Percentiles rank a stretch among this genome's conserved stretches.
Evolutionary conservation across 2,888 invertebrate species (phyloP).

Genomic region (Copidosoma aretas): DNA sequence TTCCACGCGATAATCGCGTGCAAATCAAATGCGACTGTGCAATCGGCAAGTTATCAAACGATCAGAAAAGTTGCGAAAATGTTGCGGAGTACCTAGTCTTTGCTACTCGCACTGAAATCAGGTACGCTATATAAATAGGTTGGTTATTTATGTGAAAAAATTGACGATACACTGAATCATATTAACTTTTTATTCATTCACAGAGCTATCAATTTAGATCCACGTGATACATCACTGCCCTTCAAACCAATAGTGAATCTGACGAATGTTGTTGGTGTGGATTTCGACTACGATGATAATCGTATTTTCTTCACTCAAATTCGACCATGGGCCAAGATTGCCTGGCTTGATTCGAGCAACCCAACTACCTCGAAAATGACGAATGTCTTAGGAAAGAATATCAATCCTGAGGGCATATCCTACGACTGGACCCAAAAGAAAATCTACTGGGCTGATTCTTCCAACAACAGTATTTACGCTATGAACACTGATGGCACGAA

Average conservation of each 20-base stretch:
- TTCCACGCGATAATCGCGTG: constrained; percentile 72
- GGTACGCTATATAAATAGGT: constrained; percentile 14
- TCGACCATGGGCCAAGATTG: constrained; percentile 87
- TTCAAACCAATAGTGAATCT: constrained; percentile 85
- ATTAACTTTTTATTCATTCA: neutral
- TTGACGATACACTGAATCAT: too few relatives aligned
- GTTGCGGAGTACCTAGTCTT: constrained; percentile 92
- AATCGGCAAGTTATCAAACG: constrained; percentile 76
- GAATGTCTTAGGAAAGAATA: constrained; percentile 77
- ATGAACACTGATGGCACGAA: constrained; percentile 90
- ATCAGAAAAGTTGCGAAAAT: constrained; percentile 77
- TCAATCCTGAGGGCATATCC: constrained; percentile 92
- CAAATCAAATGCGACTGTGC: constrained; percentile 89
- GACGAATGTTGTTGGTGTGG: constrained; percentile 93
- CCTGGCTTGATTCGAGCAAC: constrained; percentile 77
- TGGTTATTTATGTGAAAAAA: neutral
- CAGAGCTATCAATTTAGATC: constrained; percentile 87
- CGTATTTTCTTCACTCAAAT: constrained; percentile 92
- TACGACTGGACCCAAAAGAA: constrained; percentile 98
- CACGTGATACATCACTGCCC: constrained; percentile 79
- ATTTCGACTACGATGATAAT: constrained; percentile 90
- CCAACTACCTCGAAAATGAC: constrained; percentile 71
- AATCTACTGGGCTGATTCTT: constrained; percentile 97
- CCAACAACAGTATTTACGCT: constrained; percentile 91
- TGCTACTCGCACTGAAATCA: constrained; percentile 90